Evolutionary conservation across 2,888 invertebrate species (phyloP).

Genomic region (Drosophila macrospina): DNA sequence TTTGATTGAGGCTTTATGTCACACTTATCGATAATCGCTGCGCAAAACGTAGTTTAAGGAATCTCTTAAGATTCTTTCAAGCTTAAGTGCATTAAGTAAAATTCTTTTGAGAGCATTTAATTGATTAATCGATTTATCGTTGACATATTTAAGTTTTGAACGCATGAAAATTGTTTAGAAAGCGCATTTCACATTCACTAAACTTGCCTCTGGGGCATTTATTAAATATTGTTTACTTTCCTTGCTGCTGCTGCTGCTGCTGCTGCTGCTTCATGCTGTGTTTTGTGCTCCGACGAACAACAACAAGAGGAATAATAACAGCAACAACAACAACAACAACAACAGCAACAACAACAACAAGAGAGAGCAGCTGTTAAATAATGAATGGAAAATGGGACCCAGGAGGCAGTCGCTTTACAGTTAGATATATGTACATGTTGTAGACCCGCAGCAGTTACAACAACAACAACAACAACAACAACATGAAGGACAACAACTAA

Average conservation of each 20-base stretch:
- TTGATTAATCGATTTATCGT: background rate
- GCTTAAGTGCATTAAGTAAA: background rate
- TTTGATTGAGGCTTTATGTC: too few relatives aligned
- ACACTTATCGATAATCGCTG: too few relatives aligned
- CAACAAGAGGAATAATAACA: too few relatives aligned
- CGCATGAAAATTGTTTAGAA: background rate
- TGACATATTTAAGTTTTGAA: background rate
- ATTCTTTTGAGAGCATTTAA: background rate
- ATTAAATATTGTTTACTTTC: constrained; percentile 14
- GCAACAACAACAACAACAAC: background rate
- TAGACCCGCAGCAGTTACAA: constrained; percentile 12
- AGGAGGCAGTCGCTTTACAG: constrained; percentile 53
- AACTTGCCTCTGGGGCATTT: constrained; percentile 4
- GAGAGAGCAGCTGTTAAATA: constrained; percentile 49
- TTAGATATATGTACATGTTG: constrained; percentile 20
- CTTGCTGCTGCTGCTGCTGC: constrained; percentile 1
- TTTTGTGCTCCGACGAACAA: constrained; percentile 29
- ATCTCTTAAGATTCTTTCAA: too few relatives aligned
- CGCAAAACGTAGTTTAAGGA: too few relatives aligned
- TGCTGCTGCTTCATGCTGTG: constrained; percentile 12
- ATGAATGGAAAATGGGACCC: constrained; percentile 73
- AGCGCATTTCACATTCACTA: background rate
- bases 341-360: constrained; percentile 14
- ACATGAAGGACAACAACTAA: constrained; percentile 1
- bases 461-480: constrained; percentile 18